Conservation (phyloP, 2,797 vertebrate species). For the Siniperca scherzeri region DNA sequence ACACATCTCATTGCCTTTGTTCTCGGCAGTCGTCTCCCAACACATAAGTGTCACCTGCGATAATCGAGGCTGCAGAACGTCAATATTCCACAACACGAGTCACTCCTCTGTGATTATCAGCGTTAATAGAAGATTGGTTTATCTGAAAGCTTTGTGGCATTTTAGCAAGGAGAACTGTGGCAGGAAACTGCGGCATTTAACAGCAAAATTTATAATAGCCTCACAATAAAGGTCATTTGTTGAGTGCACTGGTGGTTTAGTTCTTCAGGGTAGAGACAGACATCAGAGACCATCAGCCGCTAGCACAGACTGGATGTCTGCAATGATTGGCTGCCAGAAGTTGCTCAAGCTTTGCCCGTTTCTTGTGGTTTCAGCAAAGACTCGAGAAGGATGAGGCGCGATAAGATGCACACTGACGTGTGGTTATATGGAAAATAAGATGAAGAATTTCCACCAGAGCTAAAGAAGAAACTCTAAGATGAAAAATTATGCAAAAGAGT, state of each 20-base stretch:
- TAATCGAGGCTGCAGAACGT: neutral
- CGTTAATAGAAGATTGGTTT: conserved; percentile 12
- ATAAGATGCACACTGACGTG: conserved; percentile 36
- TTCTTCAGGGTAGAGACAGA: conserved; percentile 22
- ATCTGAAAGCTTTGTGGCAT: conserved; percentile 35
- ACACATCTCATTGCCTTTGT: conserved; percentile 40
- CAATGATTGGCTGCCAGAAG: conserved; percentile 71
- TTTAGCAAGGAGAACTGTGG: neutral
- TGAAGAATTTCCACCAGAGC: conserved; percentile 40
- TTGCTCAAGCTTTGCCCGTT: conserved; percentile 70
- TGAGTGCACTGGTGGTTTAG: conserved; percentile 34
- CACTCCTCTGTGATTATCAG: conserved; percentile 10
- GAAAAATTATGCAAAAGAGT: conserved; percentile 18
- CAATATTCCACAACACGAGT: neutral
- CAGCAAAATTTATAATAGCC: neutral
- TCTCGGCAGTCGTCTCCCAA: conserved; percentile 23
- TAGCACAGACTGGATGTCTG: conserved; percentile 50
- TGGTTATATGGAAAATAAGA: conserved; percentile 47
- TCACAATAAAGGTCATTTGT: conserved; percentile 9
- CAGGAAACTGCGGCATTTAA: neutral
- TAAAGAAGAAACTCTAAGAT: neutral
- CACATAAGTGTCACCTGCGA: neutral
- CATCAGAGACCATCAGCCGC: conserved; percentile 17
- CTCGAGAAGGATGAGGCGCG: conserved; percentile 45
- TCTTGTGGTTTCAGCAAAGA: conserved; percentile 79